Base-by-base conservation (phyloP, 2,797 vertebrate species). In the Agapornis canus region DNA sequence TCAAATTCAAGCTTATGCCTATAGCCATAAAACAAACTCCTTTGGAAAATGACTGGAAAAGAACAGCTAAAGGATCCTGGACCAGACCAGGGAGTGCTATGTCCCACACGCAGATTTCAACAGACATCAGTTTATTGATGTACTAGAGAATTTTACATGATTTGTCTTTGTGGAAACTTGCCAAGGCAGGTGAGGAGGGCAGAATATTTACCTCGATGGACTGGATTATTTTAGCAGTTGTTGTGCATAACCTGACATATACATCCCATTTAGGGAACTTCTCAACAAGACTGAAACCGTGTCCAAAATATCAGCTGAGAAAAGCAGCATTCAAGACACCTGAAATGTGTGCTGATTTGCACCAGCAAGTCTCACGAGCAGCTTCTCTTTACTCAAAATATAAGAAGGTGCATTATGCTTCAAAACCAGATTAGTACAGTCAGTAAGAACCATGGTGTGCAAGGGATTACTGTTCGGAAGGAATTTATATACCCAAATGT, bases 201-300 rank as follows among this genome's bases (percentile, higher is more conserved):
- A 65, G 42, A 56, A 37, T 52, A 56, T 64, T 81, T 73, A 60
- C 40, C 31, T 65, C 49, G 21, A 42, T 35, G 59, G 26, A 79
- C 0, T 80, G 45, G 19, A 82, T 80, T 92, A 42, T 80, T 91
- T 57, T 27, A 11, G 6, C 31, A 72, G 56, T 95, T 95, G 35
- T 10, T 95, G 40, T 9, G 52, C 29, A 48, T 35, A 86, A 71
- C 26, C 13, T 66, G 64, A 45, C 29, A 35, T 16, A 7, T 9
- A 29, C 3, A 19, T 63, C 40, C 57, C 40, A 68, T 57, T 57
- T 73, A 71, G 49, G 13, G 35, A 78, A 64, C 42, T 59, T 22
- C 5, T 84, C 64, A 64, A 56, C 45, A n/a, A 94, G 49, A 59
- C 75, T 86, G 84, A 92, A 97, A 92, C 70, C 29, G 63, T 22